Evolutionary conservation across 2,113 vertebrate genomes (phyloP), one percentile per base, ranked within the genome.

Genomic region (Chascanopsetta lugubris): DNA sequence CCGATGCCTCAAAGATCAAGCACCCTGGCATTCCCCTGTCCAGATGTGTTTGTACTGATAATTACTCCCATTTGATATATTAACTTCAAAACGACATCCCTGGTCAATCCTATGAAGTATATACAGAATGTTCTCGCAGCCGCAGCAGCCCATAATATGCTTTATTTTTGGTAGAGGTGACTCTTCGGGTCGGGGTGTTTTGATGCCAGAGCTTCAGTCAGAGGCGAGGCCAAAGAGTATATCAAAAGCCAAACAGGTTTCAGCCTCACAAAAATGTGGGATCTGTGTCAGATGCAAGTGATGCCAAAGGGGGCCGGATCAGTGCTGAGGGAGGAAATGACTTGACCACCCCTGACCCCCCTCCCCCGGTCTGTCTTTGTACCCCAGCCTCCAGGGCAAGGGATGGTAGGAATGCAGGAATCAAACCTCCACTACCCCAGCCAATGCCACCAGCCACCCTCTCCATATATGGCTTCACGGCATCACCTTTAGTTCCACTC

Each of bases 281-380:
- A 88, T 88, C 75, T 80, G 81, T 79, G 80, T 83, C 79, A 85
- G 54, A 72, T 83, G 50, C 62, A 32, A 82, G 59, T 43, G 38
- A 66, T 76, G 86, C 84, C 87, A 73, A 83, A 84, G 72, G 34
- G n/a, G 79, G 75, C 66, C 78, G 57, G 71, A 77, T 72, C 82
- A 74, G 69, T 74, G 71, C 61, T 62, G 74, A 60, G 61, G 71
- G 75, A 72, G 72, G 71, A 87, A 91, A 89, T 89, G 75, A 91
- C 83, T 90, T 90, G 84, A 80, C 78, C 86, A n/a, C 70, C 63
- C 34, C 63, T 82, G 71, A 83, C 45, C 69, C 63, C 34, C 63
- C 80, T 69, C 83, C 45, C 69, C 53, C 63, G 59, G 49, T 71
- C 53, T 76, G 63, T 61, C 79, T 89, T 84, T 91, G 78, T 89